Conservation (phyloP, 2,888 invertebrate species). For the Drosophila formosana region DNA sequence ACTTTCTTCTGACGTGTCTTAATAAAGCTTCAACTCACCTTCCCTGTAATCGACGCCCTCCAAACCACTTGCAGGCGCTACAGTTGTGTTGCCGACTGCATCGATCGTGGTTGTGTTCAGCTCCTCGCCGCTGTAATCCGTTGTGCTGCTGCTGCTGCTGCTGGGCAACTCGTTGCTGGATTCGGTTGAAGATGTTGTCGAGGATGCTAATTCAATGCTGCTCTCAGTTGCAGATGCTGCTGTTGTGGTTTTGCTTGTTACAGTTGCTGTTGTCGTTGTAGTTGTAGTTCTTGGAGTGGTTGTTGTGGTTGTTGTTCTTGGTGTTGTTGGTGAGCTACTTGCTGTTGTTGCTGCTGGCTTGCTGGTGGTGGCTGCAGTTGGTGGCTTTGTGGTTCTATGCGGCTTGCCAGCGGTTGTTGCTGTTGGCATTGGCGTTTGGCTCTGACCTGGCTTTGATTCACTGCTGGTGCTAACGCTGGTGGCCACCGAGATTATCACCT, state of each 20-base stretch:
- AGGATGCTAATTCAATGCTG: slow-evolving; percentile 60
- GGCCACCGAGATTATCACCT: slow-evolving; percentile 80
- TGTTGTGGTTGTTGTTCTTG: slow-evolving; percentile 24
- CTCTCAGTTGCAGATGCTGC: slow-evolving; percentile 46
- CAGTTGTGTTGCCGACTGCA: slow-evolving; percentile 68
- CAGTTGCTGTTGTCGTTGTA: slow-evolving; percentile 36
- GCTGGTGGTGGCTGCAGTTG: slow-evolving; percentile 33
- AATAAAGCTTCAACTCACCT: slow-evolving; percentile 73
- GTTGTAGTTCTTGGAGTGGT: slow-evolving; percentile 22
- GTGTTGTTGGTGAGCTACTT: slow-evolving; percentile 30
- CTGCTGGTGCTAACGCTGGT: slow-evolving; percentile 77
- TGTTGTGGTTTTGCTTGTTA: slow-evolving; percentile 65
- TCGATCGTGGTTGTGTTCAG: slow-evolving; percentile 63
- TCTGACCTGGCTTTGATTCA: slow-evolving; percentile 54
- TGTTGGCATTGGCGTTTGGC: slow-evolving; percentile 24
- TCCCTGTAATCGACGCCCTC: slow-evolving; percentile 85
- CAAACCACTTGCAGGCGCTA: slow-evolving; percentile 75
- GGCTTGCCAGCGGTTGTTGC: slow-evolving; percentile 36
- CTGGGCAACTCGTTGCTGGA: slow-evolving; percentile 49
- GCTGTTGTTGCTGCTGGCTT: slow-evolving; percentile 30
- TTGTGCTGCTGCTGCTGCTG: slow-evolving; percentile 23
- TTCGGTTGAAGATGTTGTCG: slow-evolving; percentile 48
- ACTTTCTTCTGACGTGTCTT: slow-evolving; percentile 14
- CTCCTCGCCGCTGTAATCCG: slow-evolving; percentile 64
- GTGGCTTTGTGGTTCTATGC: slow-evolving; percentile 49